A percentile compares a stretch with the other conserved stretches of the same genome.
Evolutionary conservation across 2,888 invertebrate species (phyloP).

Genomic region (Morpho helenor): DNA sequence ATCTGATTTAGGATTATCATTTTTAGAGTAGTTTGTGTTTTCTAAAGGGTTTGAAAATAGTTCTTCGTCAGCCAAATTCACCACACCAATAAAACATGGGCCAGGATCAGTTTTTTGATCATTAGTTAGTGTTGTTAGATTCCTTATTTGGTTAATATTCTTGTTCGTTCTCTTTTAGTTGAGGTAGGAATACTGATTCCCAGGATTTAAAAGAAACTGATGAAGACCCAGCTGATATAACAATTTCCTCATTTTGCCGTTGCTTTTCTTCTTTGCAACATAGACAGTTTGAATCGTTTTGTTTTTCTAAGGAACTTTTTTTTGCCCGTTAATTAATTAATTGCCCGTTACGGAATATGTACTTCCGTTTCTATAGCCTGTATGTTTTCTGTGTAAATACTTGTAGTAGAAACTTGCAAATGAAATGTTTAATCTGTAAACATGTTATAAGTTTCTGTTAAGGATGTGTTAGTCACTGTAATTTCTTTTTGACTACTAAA

Average conservation of each 20-base stretch:
- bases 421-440: conserved; percentile 48
- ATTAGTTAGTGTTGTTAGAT: conserved; percentile 2
- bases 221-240: conserved; percentile 78
- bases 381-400: conserved; percentile 38
- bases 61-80: conserved; percentile 85
- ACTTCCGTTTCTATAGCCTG: conserved; percentile 15
- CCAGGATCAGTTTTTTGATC: conserved; percentile 32
- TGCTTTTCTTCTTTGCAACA: conserved; percentile 80
- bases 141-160: conserved; percentile 32
- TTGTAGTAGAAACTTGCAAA: conserved; percentile 39
- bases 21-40: conserved; percentile 4
- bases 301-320: conserved; percentile 30
- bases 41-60: conserved; percentile 50
- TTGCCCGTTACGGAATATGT: conserved; percentile 34
- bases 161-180: conserved; percentile 55
- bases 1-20: conserved; percentile 24
- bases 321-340: conserved; percentile 30
- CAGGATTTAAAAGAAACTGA: conserved; percentile 83
- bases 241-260: conserved; percentile 81
- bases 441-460: conserved; percentile 67
- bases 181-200: conserved; percentile 80
- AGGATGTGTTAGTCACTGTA: conserved; percentile 56
- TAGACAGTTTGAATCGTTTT: conserved; percentile 36
- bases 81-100: conserved; percentile 88
- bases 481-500: conserved; percentile 58